Percentiles rank a stretch among this genome's conserved stretches.
These are phyloP conservation scores for Leiothrix lutea DNA, from an alignment of 2,113 vertebrate species.

Conservation along the genomic window DNA sequence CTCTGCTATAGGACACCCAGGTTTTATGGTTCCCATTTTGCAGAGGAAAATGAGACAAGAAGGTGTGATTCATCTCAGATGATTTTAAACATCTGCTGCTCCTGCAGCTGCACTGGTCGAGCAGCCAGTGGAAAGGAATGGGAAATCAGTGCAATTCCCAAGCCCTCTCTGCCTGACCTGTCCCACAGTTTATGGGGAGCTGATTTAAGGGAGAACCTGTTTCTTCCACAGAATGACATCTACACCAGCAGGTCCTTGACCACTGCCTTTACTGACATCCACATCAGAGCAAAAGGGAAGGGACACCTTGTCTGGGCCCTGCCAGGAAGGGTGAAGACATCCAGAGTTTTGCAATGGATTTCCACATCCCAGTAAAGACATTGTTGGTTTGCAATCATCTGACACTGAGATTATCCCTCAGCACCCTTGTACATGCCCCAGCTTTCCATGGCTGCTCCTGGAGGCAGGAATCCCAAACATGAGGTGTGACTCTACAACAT, in stretches of 20 bases:
- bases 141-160: neutral
- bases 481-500: neutral
- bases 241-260: too few relatives aligned
- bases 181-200: neutral
- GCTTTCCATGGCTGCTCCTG: neutral
- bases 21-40: neutral
- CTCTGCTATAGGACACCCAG: neutral
- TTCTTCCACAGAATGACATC: accelerated
- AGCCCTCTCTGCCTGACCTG: neutral
- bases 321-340: neutral
- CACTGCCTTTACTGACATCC: neutral
- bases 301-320: neutral
- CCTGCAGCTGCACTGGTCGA: neutral
- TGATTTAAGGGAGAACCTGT: neutral
- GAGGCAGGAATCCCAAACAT: neutral
- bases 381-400: neutral
- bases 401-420: neutral
- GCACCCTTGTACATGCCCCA: too few relatives aligned
- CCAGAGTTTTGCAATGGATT: neutral
- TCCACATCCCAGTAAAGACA: neutral
- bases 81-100: neutral
- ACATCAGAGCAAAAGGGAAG: neutral
- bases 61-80: neutral
- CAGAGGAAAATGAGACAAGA: neutral
- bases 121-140: neutral